Base-by-base conservation (phyloP, 2,888 invertebrate genomes). In the Malthinus seriepunctatus region DNA sequence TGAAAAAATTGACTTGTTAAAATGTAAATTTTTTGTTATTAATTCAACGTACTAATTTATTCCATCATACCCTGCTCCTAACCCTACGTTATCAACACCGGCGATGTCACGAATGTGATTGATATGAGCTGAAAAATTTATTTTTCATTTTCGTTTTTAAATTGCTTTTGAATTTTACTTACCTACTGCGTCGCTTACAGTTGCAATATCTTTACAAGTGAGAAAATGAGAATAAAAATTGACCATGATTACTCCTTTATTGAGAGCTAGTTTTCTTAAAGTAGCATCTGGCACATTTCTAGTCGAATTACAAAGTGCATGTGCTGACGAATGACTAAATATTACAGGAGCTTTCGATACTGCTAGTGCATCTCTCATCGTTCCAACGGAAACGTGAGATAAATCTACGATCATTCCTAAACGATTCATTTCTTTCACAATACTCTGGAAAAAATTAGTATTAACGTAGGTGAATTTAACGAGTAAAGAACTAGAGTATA, bases 21-120 rank as follows among this genome's bases (percentile, higher is more conserved):
- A 38, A 14, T 34, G 33, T 32, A n/a, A 33, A 34, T 35, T 12
- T 45, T n/a, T 34, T 9, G 23, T 8, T 38, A n/a, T 14, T 45
- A 47, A 14, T 42, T n/a, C 12, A 79, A 89, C 92, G 91, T 82
- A 94, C 93, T 87, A 88, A 84, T 92, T 91, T 79, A 93, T 93
- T 73, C 93, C 93, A 77, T 93, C 92, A 80, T 90, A 93, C 71
- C 93, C 93, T 59, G 92, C 93, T 63, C 93, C 94, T 63, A 94
- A 84, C 49, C 93, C 94, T 62, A 93, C 91, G 79, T 90, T 88
- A 82, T 93, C 92, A 72, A 92, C 88, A 65, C 94, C 93, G 62
- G 92, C 92, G 64, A 91, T 85, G 74, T 88, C 87, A 71, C 90
- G 85, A 75, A 93, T 90, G 81, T 93, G 92, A 84, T 93, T 93